Evolutionary conservation across 2,888 invertebrate genomes (phyloP), one percentile per base, ranked within the genome.

Genomic region (Pseudococcus viburni): DNA sequence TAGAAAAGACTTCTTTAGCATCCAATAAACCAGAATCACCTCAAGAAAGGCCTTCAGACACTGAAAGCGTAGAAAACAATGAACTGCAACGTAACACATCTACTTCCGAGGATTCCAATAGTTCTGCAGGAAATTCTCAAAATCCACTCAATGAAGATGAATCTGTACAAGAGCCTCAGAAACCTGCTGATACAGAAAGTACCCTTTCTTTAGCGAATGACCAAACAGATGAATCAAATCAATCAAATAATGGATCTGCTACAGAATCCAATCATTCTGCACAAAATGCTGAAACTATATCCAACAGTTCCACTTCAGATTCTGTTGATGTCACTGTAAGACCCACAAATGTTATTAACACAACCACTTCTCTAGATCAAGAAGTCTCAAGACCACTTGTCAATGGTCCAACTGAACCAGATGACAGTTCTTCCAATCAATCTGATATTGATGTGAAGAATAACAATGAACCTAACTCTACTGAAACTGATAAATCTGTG

Each of bases 61-160:
- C 42, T 8, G 80, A 83, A n/a, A 83, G 80, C 80, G 46, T 83
- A 19, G 80, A 83, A 46, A 83, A 83, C 33, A 83, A 83, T 19
- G 80, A 83, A 83, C 46, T 83, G 46, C 46, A 46, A 83, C 46
- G 46, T 9, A 83, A 17, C 5, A 68, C 68, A 12, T 15, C 33
- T 0, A 17, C 73, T 17, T 73, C 73, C 17, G 39, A 12, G 33
- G 17, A 73, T 19, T 26, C 33, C 7, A 15, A 4, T 6, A 33
- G 3, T 7, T 73, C 33, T 11, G 4, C 64, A 64, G 59, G 5
- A 59, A 26, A 33, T 73, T 17, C 15, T 12, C 33, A 33, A 73
- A 33, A 73, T 33, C 73, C 4, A 33, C 33, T 33, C 73, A 33
- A 39, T 17, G 33, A 73, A 4, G 39, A 73, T 26, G 64, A 6